Evolutionary conservation across 2,797 vertebrate genomes (phyloP).

Genomic region (Tragopan temminckii): DNA sequence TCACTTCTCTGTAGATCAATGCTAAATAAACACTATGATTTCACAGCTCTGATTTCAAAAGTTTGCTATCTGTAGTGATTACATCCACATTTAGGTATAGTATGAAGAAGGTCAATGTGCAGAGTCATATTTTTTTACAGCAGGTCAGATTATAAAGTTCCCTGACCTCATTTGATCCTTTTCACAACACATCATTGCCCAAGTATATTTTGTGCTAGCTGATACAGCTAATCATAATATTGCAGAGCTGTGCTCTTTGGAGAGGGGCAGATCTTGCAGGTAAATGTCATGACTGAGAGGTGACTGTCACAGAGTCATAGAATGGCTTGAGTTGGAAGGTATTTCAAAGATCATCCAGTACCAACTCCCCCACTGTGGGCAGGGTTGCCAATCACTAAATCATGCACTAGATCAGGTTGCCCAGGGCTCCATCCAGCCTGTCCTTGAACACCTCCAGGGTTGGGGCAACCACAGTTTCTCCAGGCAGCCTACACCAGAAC

Average conservation of each 20-base stretch:
- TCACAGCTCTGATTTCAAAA: background rate
- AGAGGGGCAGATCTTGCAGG: background rate
- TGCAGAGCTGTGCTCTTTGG: background rate
- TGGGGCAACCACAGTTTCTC: no score
- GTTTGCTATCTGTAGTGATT: background rate
- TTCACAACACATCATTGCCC: background rate
- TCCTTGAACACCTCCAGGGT: no score
- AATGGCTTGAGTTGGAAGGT: no score
- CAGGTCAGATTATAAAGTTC: background rate
- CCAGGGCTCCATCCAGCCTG: no score
- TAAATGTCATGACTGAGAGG: background rate
- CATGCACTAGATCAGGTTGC: no score
- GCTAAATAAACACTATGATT: background rate
- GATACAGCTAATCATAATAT: background rate
- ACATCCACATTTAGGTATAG: rapidly evolving
- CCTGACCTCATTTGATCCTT: background rate
- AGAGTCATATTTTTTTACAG: background rate
- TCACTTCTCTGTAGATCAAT: background rate
- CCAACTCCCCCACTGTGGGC: no score
- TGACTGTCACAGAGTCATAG: background rate
- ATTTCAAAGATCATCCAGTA: no score
- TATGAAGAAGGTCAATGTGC: background rate
- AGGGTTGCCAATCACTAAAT: no score
- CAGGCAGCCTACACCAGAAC: no score
- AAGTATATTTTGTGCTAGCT: background rate